Conservation (phyloP, 2,888 invertebrate genomes). For the Cyrtodaria siliqua region DNA sequence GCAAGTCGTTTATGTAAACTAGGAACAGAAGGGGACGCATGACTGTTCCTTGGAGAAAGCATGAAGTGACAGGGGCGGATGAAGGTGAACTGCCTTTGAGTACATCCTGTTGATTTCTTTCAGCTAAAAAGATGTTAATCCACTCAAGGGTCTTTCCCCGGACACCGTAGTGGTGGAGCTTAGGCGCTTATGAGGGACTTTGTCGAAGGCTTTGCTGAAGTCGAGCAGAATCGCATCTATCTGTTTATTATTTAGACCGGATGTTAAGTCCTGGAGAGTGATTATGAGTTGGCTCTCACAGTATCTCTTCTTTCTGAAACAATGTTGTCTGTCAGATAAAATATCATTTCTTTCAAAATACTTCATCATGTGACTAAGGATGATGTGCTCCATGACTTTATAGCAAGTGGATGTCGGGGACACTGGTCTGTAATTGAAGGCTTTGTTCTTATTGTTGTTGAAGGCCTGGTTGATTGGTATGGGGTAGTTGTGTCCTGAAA, state of each 20-base stretch:
- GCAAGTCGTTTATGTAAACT: slow-evolving; percentile 52
- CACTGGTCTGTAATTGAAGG: too few species aligned
- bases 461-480: too few species aligned
- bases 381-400: too few species aligned
- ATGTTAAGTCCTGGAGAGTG: slow-evolving; percentile 23
- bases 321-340: slow-evolving; percentile 43
- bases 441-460: too few species aligned
- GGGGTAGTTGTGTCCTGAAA: too few species aligned
- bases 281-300: slow-evolving; percentile 46
- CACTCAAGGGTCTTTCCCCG: not conserved
- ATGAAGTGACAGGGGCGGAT: slow-evolving; percentile 18
- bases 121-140: slow-evolving; percentile 2
- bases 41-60: slow-evolving; percentile 45
- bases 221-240: slow-evolving; percentile 45
- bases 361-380: slow-evolving; percentile 32
- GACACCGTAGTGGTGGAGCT: slow-evolving; percentile 15
- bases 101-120: slow-evolving; percentile 31
- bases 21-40: slow-evolving; percentile 46
- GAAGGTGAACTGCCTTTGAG: slow-evolving; percentile 21
- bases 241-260: slow-evolving; percentile 26
- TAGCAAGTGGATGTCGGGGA: too few species aligned
- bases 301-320: slow-evolving; percentile 42
- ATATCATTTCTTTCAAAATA: slow-evolving; percentile 21
- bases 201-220: slow-evolving; percentile 26
- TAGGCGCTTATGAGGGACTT: slow-evolving; percentile 4